Conservation (phyloP, 2,797 vertebrate species). For the Acridotheres tristis region DNA sequence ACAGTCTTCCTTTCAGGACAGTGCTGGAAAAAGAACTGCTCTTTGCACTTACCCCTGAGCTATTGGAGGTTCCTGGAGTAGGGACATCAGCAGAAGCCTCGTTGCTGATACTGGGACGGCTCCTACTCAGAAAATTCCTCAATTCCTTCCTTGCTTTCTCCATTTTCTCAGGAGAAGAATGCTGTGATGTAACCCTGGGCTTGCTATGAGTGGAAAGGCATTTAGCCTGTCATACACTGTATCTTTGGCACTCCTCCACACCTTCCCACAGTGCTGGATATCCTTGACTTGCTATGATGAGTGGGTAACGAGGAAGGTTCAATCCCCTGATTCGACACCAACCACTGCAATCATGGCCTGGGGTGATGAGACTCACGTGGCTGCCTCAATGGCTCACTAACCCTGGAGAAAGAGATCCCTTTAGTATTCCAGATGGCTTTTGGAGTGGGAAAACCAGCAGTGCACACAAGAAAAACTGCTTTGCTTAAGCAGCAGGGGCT, state of each 20-base stretch:
- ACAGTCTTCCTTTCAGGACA: background rate
- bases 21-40: background rate
- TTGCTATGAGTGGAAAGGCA: background rate
- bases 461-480: background rate
- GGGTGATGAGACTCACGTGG: background rate
- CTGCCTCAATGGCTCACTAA: conserved; percentile 12
- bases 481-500: conserved; percentile 31
- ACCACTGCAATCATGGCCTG: background rate
- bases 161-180: conserved; percentile 31
- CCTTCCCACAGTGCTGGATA: background rate
- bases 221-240: background rate
- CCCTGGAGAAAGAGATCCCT: background rate
- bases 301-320: background rate
- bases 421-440: conserved; percentile 10
- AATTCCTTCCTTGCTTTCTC: conserved; percentile 38
- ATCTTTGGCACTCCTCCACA: background rate
- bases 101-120: background rate
- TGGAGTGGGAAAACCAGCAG: background rate
- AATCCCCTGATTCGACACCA: background rate
- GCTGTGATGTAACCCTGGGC: background rate
- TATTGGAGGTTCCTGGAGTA: conserved; percentile 49
- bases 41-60: conserved; percentile 71
- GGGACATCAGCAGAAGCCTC: conserved; percentile 74
- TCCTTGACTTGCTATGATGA: background rate
- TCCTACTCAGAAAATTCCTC: background rate